These are phyloP conservation scores for Thera obeliscata DNA, from an alignment of 2,888 invertebrate genomes.

Conservation along the genomic window DNA sequence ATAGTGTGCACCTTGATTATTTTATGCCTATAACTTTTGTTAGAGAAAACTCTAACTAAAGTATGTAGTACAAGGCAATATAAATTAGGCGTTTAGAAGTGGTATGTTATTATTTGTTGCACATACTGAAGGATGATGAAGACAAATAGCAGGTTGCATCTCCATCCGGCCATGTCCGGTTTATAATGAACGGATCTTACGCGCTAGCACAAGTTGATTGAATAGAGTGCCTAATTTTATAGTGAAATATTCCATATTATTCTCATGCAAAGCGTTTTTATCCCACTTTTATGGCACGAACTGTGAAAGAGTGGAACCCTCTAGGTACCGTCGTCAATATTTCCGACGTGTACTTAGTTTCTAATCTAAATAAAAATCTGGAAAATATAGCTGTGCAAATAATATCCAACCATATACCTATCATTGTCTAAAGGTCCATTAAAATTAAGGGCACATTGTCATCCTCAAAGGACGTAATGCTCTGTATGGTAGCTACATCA, in stretches of 20 bases:
- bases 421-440: too few relatives aligned
- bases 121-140: slow-evolving; percentile 61
- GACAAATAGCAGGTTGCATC: slow-evolving; percentile 62
- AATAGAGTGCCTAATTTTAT: background rate
- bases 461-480: too few relatives aligned
- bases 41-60: background rate
- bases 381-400: too few relatives aligned
- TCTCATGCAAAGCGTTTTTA: too few relatives aligned
- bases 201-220: slow-evolving; percentile 32
- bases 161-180: slow-evolving; percentile 30
- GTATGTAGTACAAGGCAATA: slow-evolving; percentile 29
- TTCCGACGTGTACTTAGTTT: too few relatives aligned
- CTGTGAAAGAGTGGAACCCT: too few relatives aligned
- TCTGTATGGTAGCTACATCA: too few relatives aligned
- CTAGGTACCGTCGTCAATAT: too few relatives aligned
- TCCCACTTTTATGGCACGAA: too few relatives aligned
- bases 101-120: slow-evolving; percentile 52
- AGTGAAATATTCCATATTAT: background rate
- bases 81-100: slow-evolving; percentile 49
- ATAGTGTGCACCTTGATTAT: slow-evolving; percentile 1
- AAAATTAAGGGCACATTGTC: too few relatives aligned
- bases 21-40: background rate
- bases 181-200: slow-evolving; percentile 53
- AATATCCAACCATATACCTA: too few relatives aligned
- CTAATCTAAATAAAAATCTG: too few relatives aligned